Conservation (phyloP, 2,113 vertebrate species). For the Meleagris gallopavo region DNA sequence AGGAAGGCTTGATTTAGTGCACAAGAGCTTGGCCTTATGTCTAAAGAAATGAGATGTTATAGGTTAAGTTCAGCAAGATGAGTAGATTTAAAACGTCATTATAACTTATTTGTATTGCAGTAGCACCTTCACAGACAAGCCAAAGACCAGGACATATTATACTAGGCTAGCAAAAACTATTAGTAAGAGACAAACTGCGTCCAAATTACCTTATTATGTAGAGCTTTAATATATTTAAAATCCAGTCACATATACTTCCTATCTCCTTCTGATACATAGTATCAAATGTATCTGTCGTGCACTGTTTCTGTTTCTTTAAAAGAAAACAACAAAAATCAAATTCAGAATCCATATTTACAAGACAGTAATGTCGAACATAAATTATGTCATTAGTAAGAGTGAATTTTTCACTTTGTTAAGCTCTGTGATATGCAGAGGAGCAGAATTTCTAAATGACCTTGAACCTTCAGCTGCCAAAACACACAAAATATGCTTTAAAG, state of each 20-base stretch:
- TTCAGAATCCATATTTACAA: neutral
- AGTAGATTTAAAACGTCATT: neutral
- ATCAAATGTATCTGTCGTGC: neutral
- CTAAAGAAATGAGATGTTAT: conserved; percentile 2
- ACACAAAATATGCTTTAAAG: neutral
- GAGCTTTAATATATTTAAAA: neutral
- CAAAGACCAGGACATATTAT: neutral
- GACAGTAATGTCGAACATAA: conserved; percentile 14
- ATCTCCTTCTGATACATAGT: neutral
- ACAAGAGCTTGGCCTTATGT: neutral
- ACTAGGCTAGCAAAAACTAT: neutral
- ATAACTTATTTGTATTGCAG: conserved; percentile 5
- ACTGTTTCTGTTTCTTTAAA: neutral
- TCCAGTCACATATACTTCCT: neutral
- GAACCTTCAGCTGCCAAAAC: neutral
- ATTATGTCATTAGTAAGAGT: neutral
- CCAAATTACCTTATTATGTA: conserved; percentile 19
- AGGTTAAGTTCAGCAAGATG: conserved; percentile 18
- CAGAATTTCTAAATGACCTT: neutral
- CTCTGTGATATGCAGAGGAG: neutral
- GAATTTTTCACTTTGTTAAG: neutral
- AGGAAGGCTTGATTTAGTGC: conserved; percentile 29
- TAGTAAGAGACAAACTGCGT: neutral
- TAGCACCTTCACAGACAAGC: neutral
- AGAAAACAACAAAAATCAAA: neutral